These are phyloP conservation scores for Saccostrea cuccullata DNA, from an alignment of 1,140 invertebrate species.

Conservation along the genomic window DNA sequence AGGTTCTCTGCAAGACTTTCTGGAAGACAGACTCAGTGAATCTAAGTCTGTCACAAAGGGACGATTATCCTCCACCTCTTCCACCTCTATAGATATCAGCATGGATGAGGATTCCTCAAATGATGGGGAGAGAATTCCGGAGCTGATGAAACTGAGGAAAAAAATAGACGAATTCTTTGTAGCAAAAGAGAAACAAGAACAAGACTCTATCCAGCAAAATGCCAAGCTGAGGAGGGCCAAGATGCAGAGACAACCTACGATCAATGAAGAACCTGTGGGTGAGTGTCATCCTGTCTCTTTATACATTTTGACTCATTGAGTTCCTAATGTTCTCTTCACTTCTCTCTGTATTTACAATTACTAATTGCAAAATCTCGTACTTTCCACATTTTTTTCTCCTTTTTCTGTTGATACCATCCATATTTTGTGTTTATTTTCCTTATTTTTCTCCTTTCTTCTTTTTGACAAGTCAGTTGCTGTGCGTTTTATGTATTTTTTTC, in stretches of 20 bases:
- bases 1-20: constrained; percentile 2
- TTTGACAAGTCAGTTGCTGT: no score
- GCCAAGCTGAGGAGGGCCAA: neutral
- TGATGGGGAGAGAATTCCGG: neutral
- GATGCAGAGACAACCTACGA: neutral
- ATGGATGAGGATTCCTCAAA: neutral
- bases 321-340: no score
- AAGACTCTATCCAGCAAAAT: neutral
- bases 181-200: neutral
- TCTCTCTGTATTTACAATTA: no score
- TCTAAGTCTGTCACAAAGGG: neutral
- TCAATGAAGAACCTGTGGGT: neutral
- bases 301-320: no score
- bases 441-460: no score
- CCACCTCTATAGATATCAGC: neutral
- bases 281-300: neutral
- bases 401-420: no score
- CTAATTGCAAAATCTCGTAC: no score
- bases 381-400: no score
- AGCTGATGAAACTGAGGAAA: neutral
- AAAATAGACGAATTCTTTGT: neutral
- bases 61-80: neutral
- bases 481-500: no score
- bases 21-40: constrained; percentile 1
- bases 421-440: no score